Evolutionary conservation across 2,888 invertebrate genomes (phyloP).

Genomic region (Nymphalis polychloros): DNA sequence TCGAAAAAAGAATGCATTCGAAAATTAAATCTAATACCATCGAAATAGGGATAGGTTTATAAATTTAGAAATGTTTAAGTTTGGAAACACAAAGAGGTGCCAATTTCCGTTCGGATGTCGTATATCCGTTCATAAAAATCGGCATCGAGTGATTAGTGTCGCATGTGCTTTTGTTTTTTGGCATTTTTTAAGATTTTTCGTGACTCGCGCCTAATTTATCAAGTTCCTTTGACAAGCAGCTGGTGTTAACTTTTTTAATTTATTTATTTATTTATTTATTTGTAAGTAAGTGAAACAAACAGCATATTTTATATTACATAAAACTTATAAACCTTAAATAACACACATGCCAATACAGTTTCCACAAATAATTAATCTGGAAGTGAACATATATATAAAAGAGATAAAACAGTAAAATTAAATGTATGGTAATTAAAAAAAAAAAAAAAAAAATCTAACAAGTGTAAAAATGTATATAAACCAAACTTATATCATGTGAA

Average conservation of each 20-base stretch:
- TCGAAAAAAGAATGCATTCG: background rate
- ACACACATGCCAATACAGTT: no score
- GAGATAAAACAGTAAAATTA: no score
- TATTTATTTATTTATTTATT: no score
- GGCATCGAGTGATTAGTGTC: slow-evolving; percentile 72
- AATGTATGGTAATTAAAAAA: no score
- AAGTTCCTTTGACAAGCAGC: slow-evolving; percentile 66
- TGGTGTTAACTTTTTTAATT: slow-evolving; percentile 52
- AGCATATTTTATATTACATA: no score
- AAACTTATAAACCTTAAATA: no score
- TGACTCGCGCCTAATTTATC: slow-evolving; percentile 64
- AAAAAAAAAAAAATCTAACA: no score
- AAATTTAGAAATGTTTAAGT: slow-evolving; percentile 31
- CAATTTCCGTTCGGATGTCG: slow-evolving; percentile 75
- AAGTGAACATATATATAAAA: no score
- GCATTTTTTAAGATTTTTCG: slow-evolving; percentile 62
- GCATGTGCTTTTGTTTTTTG: slow-evolving; percentile 69
- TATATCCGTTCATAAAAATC: slow-evolving; percentile 78
- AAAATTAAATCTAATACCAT: slow-evolving; percentile 42
- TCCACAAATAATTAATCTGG: no score
- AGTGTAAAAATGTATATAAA: no score
- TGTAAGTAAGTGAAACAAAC: no score
- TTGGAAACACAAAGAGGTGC: slow-evolving; percentile 67
- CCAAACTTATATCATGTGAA: no score
- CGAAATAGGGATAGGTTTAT: slow-evolving; percentile 36